Percentiles rank a stretch among this genome's conserved stretches.
Evolutionary conservation across 1,140 invertebrate genomes (phyloP).

Genomic region (Cydia splendana): DNA sequence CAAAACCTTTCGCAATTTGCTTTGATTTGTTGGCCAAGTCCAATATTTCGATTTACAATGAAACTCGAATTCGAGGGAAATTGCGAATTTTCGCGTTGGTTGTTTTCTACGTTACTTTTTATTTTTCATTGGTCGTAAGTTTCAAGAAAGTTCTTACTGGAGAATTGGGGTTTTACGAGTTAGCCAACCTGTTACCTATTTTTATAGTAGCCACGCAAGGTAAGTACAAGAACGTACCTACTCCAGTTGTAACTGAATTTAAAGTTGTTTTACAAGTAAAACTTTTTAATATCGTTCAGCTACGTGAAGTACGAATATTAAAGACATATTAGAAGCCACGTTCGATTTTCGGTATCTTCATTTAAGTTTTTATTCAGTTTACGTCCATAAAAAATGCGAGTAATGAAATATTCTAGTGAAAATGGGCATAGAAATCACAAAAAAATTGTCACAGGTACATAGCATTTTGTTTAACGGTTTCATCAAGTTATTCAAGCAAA

Average conservation of each 20-base stretch:
- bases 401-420: too few species aligned
- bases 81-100: not conserved
- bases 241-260: not conserved
- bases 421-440: too few species aligned
- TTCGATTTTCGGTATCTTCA: too few species aligned
- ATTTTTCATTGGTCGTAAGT: constrained; percentile 14
- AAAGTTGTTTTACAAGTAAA: not conserved
- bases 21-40: constrained; percentile 17
- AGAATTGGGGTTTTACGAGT: constrained; percentile 17
- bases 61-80: not conserved
- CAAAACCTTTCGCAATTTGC: constrained; percentile 9
- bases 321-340: too few species aligned
- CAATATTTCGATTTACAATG: constrained; percentile 11
- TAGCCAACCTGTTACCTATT: constrained; percentile 3
- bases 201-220: constrained; percentile 26
- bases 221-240: not conserved
- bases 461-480: too few species aligned
- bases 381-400: too few species aligned
- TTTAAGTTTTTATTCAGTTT: too few species aligned
- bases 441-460: too few species aligned
- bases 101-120: constrained; percentile 18
- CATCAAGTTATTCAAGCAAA: too few species aligned
- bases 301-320: too few species aligned
- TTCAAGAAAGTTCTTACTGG: constrained; percentile 15
- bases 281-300: too few species aligned